A percentile compares a stretch with the other conserved stretches of the same genome.
Conservation (phyloP, 2,113 vertebrate species). For the Calypte anna region DNA sequence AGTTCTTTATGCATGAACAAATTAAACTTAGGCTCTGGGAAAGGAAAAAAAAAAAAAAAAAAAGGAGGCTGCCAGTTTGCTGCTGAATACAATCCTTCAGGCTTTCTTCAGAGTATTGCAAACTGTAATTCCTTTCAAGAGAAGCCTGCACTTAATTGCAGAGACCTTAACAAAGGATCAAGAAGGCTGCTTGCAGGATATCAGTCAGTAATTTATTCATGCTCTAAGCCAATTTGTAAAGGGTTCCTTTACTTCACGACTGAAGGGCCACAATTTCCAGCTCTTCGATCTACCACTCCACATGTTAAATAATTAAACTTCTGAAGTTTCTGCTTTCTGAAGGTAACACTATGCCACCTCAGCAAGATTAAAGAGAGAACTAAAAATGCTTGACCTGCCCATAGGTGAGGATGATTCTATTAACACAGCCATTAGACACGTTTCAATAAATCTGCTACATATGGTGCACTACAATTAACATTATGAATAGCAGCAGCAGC, state of each 20-base stretch:
- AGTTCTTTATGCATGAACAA: neutral
- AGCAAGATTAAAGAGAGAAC: neutral
- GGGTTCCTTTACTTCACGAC: neutral
- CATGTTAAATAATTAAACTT: neutral
- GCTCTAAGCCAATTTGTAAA: neutral
- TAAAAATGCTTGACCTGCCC: neutral
- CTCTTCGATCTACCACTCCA: neutral
- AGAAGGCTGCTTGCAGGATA: neutral
- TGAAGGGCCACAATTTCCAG: neutral
- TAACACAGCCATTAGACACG: neutral
- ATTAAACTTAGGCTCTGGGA: conserved; percentile 17
- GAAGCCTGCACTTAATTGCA: neutral
- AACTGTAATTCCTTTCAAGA: neutral
- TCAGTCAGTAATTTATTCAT: neutral
- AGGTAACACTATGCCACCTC: neutral
- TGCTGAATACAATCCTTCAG: neutral
- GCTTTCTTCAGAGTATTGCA: neutral
- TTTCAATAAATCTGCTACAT: neutral
- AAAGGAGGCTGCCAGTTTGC: neutral
- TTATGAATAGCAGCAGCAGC: neutral
- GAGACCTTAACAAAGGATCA: neutral
- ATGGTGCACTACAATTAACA: neutral
- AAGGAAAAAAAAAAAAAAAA: neutral
- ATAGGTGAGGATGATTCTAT: neutral
- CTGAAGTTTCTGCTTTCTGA: neutral